These are phyloP conservation scores for Nyctereutes procyonoides DNA, from an alignment of 2,113 vertebrate species.

Conservation along the genomic window DNA sequence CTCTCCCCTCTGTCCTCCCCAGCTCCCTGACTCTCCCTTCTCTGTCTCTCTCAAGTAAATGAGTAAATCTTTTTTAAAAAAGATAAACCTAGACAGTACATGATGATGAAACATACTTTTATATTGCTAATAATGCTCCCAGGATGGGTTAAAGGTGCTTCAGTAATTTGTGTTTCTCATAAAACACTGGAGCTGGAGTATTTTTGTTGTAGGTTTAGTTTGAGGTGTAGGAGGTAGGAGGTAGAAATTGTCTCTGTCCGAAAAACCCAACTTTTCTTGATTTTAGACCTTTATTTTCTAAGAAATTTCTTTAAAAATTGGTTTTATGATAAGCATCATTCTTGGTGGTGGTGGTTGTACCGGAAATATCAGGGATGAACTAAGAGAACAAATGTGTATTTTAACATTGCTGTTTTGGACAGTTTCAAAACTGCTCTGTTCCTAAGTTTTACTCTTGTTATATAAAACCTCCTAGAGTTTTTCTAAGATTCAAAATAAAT, in stretches of 20 bases:
- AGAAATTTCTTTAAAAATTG: background rate
- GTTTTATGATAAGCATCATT: background rate
- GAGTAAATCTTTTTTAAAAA: background rate
- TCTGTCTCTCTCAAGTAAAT: background rate
- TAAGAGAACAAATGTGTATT: background rate
- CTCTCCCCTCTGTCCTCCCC: background rate
- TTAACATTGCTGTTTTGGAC: background rate
- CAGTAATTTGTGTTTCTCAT: background rate
- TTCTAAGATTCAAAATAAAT: constrained; percentile 16
- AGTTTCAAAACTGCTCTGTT: background rate
- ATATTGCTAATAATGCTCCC: background rate
- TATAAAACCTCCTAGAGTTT: background rate
- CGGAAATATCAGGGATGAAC: background rate
- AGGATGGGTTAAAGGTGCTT: background rate
- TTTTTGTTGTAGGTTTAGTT: constrained; percentile 31
- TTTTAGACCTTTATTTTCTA: constrained; percentile 27
- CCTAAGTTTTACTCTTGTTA: constrained; percentile 27
- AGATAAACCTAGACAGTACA: background rate
- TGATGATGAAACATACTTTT: background rate
- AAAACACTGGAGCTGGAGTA: background rate
- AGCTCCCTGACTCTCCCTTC: background rate
- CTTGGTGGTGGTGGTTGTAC: background rate
- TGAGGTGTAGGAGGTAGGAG: background rate
- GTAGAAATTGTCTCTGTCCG: background rate
- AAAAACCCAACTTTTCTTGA: background rate